Base-by-base conservation (phyloP, 2,888 invertebrate genomes). In the Luperina nickerlii region DNA sequence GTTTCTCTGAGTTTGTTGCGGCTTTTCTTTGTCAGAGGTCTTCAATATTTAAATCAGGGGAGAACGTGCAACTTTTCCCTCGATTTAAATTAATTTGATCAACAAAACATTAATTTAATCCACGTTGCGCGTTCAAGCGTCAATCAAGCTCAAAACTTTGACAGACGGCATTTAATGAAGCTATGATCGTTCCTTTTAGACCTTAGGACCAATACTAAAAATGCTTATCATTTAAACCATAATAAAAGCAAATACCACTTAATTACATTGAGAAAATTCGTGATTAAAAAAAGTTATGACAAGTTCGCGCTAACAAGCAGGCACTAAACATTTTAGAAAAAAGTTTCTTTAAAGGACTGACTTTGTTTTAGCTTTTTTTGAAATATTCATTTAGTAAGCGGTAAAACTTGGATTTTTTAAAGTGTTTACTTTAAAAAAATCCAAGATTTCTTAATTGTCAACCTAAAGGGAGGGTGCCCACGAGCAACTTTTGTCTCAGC, bases 271-370 rank as follows among this genome's bases (percentile, higher is more conserved):
- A 57, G 4, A 60, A 51, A 45, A 60, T 62, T 81, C 9, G 38
- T 13, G 6, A 51, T 38, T 32, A 20, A 38, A n/a, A 62, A 57
- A 68, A 20, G 8, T 72, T 63, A 32, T 38, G 45, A 54, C 32
- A 76, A 62, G 65, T 82, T 57, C n/a, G 20, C 62, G 6, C 45
- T 70, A 57, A 76, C 67, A 67, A 67, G 81, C 67, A 42, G 68
- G 63, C 57, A 18, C 18, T 62, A 42, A 74, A 66, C 32, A 62
- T 82, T 82, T 70, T 20, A 65, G 13, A 54, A 68, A 20, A 45
- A 51, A 27, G 42, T 24, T 57, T 42, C 24, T 57, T 32, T 45
- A n/a, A 51, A 62, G 15, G 20, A n/a, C 5, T 13, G n/a, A 13
- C 1, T n/a, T 4, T 60, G 13, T n/a, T 60, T 60, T 9, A 60